phyloP scores from a whole-genome alignment of 1,140 invertebrate genomes.

The Zaprionus camerounensis region DNA sequence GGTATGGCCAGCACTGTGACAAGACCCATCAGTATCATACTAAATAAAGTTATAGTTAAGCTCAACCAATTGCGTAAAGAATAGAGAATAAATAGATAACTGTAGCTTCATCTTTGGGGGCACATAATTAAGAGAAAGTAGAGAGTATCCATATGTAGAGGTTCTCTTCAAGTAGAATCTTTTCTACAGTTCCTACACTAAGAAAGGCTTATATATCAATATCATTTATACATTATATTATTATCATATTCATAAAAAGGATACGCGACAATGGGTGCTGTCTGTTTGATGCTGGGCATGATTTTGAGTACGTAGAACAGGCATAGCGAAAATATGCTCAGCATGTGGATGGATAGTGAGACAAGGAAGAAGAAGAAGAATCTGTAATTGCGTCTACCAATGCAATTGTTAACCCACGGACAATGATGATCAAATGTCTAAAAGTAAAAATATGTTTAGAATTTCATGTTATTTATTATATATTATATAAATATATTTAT shows the following conservation, averaged over 20 bases:
- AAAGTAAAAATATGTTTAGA: not conserved
- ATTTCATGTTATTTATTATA: not conserved
- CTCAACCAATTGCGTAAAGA: slow-evolving; percentile 55
- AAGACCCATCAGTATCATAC: slow-evolving; percentile 96
- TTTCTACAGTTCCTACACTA: not conserved
- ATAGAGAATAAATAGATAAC: not conserved
- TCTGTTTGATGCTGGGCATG: slow-evolving; percentile 91
- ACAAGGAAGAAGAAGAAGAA: slow-evolving; percentile 99
- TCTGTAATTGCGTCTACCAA: slow-evolving; percentile 98
- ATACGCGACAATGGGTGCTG: slow-evolving; percentile 95
- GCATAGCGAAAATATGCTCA: slow-evolving; percentile 97
- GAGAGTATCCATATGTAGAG: not conserved
- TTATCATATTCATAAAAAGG: slow-evolving; percentile 50
- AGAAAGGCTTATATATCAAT: too few relatives aligned
- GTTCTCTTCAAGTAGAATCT: too few relatives aligned
- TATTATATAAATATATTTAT: too few relatives aligned
- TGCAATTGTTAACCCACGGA: slow-evolving; percentile 99
- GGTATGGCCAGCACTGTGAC: slow-evolving; percentile 97
- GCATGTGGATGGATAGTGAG: slow-evolving; percentile 98
- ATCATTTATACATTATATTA: too few relatives aligned
- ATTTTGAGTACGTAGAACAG: slow-evolving; percentile 95
- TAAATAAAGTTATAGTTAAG: slow-evolving; percentile 86
- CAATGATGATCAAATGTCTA: slow-evolving; percentile 99
- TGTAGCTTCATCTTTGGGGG: too few relatives aligned
- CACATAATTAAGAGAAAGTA: too few relatives aligned